A percentile compares a stretch with the other conserved stretches of the same genome.
Conservation (phyloP, 2,113 vertebrate genomes). For the Aspiorhynchus laticeps region DNA sequence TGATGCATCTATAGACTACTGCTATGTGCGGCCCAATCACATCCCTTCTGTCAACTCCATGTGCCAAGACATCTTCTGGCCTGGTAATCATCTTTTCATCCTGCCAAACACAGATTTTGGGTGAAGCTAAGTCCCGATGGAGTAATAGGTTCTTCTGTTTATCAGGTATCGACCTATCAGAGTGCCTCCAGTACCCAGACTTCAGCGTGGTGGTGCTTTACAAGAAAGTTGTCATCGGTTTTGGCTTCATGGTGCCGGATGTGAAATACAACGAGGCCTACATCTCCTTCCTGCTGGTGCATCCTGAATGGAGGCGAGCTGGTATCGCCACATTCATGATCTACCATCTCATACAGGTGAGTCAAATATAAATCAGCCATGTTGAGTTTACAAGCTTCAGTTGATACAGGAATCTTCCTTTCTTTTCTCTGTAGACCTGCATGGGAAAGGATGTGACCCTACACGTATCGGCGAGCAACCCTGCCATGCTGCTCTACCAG, state of each 20-base stretch:
- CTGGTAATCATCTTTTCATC: conserved; percentile 76
- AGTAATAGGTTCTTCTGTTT: neutral
- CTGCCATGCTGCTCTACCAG: conserved; percentile 96
- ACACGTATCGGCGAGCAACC: conserved; percentile 94
- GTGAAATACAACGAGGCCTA: conserved; percentile 98
- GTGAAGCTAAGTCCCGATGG: neutral
- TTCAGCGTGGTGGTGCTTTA: conserved; percentile 98
- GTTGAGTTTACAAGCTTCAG: neutral
- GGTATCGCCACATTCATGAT: conserved; percentile 99
- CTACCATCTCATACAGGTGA: conserved; percentile 97
- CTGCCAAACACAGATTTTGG: too few species aligned
- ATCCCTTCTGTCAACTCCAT: conserved; percentile 96
- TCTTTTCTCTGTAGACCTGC: conserved; percentile 81
- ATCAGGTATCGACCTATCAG: conserved; percentile 92
- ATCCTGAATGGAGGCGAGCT: conserved; percentile 95
- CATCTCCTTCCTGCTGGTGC: conserved; percentile 96
- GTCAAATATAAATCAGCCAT: neutral
- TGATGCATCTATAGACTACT: conserved; percentile 90
- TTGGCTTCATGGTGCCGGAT: conserved; percentile 98
- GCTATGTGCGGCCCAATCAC: conserved; percentile 94
- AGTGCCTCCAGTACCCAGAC: conserved; percentile 97
- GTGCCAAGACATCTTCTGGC: conserved; percentile 98
- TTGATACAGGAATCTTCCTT: neutral
- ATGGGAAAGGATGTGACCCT: conserved; percentile 98
- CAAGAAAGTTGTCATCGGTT: conserved; percentile 93